phyloP scores from a whole-genome alignment of 2,113 vertebrate genomes.

The Xenopus tropicalis region UCB_Xtro_10.0 CM004446.2:36695501-36696000 shows the following conservation, averaged over 20 bases:
- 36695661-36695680: background rate
- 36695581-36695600: slow-evolving; percentile 1
- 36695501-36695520: slow-evolving; percentile 42
- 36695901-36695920: too few species aligned
- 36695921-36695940: slow-evolving; percentile 35
- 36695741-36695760: slow-evolving; percentile 69
- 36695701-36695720: background rate
- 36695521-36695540: background rate
- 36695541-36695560: background rate
- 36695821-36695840: slow-evolving; percentile 54
- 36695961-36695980: too few species aligned
- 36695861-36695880: too few species aligned
- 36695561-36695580: background rate
- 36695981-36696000: slow-evolving; percentile 1
- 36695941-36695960: slow-evolving; percentile 22
- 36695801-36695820: slow-evolving; percentile 53
- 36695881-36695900: too few species aligned
- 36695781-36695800: slow-evolving; percentile 44
- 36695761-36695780: slow-evolving; percentile 58
- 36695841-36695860: too few species aligned
- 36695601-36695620: background rate
- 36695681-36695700: background rate
- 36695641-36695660: slow-evolving; percentile 5
- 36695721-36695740: background rate
- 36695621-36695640: slow-evolving; percentile 31